Evolutionary conservation across 2,797 vertebrate species (phyloP).

Genomic region (Linurgus olivaceus): DNA sequence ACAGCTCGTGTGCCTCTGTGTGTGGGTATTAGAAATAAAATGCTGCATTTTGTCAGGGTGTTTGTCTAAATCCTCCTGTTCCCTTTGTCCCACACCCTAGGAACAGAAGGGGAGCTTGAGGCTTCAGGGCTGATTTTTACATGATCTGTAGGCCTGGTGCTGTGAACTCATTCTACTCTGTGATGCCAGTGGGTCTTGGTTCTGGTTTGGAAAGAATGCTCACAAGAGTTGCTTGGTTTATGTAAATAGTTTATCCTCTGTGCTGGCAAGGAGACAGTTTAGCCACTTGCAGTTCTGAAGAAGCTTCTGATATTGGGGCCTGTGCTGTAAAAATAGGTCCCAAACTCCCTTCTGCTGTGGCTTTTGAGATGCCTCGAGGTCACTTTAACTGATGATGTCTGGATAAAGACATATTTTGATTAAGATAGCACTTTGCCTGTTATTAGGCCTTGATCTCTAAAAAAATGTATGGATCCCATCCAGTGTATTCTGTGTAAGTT

Average conservation of each 20-base stretch:
- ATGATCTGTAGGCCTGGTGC: not conserved
- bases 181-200: not conserved
- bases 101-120: not conserved
- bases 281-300: not conserved
- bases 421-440: not conserved
- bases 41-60: not conserved
- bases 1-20: accelerated
- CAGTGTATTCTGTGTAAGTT: not conserved
- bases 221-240: not conserved
- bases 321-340: not conserved
- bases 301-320: not conserved
- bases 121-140: not conserved
- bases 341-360: not conserved
- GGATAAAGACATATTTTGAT: not conserved
- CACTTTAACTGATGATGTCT: not conserved
- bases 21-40: not conserved
- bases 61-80: not conserved
- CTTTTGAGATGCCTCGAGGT: not conserved
- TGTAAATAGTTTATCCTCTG: not conserved
- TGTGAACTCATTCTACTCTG: not conserved
- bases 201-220: not conserved
- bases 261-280: not conserved
- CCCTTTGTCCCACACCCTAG: not conserved
- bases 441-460: not conserved
- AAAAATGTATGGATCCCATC: not conserved